These are phyloP conservation scores for Caenorhabditis virilis DNA, from an alignment of 2,888 invertebrate genomes.

Conservation along the genomic window DNA sequence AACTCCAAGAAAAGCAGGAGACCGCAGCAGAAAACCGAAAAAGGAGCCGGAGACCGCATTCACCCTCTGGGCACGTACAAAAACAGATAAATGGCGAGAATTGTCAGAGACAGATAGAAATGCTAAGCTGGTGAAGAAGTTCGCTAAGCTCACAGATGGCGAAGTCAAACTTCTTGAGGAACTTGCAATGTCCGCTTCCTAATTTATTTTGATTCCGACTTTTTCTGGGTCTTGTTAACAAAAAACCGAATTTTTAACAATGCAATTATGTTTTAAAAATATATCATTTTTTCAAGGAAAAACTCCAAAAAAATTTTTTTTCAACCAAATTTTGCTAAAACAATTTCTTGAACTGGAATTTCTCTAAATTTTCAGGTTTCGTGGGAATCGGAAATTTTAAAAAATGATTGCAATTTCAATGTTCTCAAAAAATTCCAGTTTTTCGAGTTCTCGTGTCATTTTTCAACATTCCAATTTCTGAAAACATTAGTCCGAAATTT, in stretches of 20 bases:
- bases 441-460: too few relatives aligned
- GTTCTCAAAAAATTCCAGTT: too few relatives aligned
- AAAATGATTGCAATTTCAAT: too few relatives aligned
- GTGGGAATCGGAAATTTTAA: too few relatives aligned
- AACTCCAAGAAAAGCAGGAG: not conserved
- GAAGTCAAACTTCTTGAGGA: slow-evolving; percentile 8
- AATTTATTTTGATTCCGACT: not conserved
- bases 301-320: too few relatives aligned
- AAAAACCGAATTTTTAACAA: not conserved
- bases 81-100: slow-evolving; percentile 18
- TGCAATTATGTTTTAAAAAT: too few relatives aligned
- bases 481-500: too few relatives aligned
- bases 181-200: slow-evolving; percentile 4
- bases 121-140: slow-evolving; percentile 18
- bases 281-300: too few relatives aligned
- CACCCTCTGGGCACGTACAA: slow-evolving; percentile 17
- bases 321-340: too few relatives aligned
- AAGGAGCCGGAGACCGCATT: slow-evolving; percentile 16
- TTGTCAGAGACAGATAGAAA: slow-evolving; percentile 21
- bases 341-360: too few relatives aligned
- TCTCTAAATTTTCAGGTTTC: too few relatives aligned
- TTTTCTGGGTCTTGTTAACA: not conserved
- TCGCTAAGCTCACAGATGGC: slow-evolving; percentile 5
- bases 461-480: too few relatives aligned
- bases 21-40: not conserved